A percentile compares a stretch with the other conserved stretches of the same genome.
These are phyloP conservation scores for Zosterops borbonicus DNA, from an alignment of 2,113 vertebrate species.

Conservation along the genomic window DNA sequence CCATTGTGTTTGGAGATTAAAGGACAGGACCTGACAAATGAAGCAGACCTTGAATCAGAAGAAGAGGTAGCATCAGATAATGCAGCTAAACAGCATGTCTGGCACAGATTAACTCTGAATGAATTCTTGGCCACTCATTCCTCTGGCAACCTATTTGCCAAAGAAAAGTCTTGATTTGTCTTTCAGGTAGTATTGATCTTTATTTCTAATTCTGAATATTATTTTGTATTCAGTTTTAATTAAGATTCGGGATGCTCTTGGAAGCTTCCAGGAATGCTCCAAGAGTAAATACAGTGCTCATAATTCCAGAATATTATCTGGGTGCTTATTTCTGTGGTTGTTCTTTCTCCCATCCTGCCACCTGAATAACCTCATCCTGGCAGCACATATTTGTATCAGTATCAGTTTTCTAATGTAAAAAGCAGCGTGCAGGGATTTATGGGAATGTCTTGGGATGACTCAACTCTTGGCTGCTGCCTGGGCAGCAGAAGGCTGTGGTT, in stretches of 20 bases:
- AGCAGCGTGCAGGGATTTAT: not conserved
- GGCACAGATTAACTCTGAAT: not conserved
- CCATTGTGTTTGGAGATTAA: not conserved
- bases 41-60: not conserved
- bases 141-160: not conserved
- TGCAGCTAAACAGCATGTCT: not conserved
- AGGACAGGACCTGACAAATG: not conserved
- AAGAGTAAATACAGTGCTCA: not conserved
- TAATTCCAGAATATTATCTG: not conserved
- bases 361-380: not conserved
- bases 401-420: not conserved
- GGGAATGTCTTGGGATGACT: slow-evolving; percentile 7
- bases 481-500: slow-evolving; percentile 49
- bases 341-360: not conserved
- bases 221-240: not conserved
- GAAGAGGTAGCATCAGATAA: not conserved
- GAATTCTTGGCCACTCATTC: not conserved
- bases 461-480: slow-evolving; percentile 21
- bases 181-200: not conserved
- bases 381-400: not conserved
- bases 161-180: not conserved
- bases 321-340: not conserved
- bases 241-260: not conserved
- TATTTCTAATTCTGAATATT: not conserved
- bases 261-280: not conserved